A percentile compares a stretch with the other conserved stretches of the same genome.
These are phyloP conservation scores for Datnioides undecimradiatus DNA, from an alignment of 2,113 vertebrate species.

Conservation along the genomic window DNA sequence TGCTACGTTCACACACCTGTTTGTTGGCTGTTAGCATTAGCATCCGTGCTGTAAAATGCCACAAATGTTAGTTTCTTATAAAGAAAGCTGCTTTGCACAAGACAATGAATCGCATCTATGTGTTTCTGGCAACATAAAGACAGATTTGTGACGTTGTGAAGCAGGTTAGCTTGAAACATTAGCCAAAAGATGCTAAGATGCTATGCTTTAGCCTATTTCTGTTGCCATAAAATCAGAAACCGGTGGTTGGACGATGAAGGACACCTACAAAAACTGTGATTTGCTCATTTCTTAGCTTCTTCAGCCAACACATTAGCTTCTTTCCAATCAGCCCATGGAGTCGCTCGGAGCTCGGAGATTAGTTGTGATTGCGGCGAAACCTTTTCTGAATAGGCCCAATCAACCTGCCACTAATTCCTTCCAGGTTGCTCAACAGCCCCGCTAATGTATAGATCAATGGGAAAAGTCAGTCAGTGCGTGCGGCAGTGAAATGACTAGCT, in stretches of 20 bases:
- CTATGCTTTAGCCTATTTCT: neutral
- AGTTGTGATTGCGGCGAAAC: slow-evolving; percentile 12
- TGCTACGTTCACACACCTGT: neutral
- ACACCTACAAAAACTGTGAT: neutral
- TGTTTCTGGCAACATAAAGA: neutral
- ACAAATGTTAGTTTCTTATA: neutral
- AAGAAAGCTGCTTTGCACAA: neutral
- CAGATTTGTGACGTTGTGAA: neutral
- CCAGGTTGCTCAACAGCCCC: slow-evolving; percentile 14
- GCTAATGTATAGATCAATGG: slow-evolving; percentile 18
- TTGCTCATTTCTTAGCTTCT: neutral
- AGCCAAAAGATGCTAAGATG: neutral
- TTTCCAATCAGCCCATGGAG: neutral
- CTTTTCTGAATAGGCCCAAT: slow-evolving; percentile 34
- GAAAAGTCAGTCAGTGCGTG: neutral
- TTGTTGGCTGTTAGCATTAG: neutral
- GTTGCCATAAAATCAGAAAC: neutral
- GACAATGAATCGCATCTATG: no score
- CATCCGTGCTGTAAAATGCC: neutral
- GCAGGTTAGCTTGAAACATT: neutral
- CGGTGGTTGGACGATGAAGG: no score
- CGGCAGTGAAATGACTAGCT: neutral
- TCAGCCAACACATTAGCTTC: neutral
- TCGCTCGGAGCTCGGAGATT: neutral
- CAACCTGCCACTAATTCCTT: slow-evolving; percentile 12